Evolutionary conservation across 2,113 vertebrate species (phyloP).

Genomic region (Dunckerocampus dactyliophorus): DNA sequence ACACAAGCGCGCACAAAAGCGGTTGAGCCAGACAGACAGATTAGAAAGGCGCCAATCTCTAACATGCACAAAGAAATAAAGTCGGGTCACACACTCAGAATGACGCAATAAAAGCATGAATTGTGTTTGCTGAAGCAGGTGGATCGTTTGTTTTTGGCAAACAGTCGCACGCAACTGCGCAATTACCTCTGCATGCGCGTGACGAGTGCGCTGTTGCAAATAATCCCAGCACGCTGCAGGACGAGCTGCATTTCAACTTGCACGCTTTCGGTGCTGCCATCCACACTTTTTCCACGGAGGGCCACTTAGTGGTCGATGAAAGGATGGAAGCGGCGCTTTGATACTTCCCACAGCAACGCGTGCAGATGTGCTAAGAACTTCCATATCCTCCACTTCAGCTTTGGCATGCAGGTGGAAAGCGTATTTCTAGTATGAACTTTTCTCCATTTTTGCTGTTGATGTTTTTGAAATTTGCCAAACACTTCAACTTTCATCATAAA

Average conservation of each 20-base stretch:
- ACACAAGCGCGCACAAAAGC: not conserved
- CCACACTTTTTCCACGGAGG: no score
- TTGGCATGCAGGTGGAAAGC: no score
- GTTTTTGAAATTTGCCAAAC: no score
- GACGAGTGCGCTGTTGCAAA: no score
- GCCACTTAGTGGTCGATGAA: no score
- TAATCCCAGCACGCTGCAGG: not conserved
- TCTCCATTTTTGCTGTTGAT: not conserved
- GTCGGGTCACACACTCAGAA: constrained; percentile 5
- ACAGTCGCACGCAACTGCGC: not conserved
- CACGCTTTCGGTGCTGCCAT: no score
- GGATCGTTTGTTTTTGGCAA: constrained; percentile 19
- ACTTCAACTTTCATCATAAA: no score
- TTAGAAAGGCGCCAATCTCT: constrained; percentile 10
- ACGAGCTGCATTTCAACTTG: not conserved
- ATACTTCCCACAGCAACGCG: no score
- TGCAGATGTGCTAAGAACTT: no score
- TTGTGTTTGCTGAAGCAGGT: constrained; percentile 18
- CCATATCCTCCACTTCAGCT: no score
- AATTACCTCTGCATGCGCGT: constrained; percentile 6
- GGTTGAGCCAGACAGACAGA: constrained; percentile 9
- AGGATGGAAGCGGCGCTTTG: no score
- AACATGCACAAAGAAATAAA: constrained; percentile 6
- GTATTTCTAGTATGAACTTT: no score
- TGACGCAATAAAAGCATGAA: constrained; percentile 37